Evolutionary conservation across 2,113 vertebrate species (phyloP), one percentile per base, ranked within the genome.

Genomic region (Hippocampus barbouri): DNA sequence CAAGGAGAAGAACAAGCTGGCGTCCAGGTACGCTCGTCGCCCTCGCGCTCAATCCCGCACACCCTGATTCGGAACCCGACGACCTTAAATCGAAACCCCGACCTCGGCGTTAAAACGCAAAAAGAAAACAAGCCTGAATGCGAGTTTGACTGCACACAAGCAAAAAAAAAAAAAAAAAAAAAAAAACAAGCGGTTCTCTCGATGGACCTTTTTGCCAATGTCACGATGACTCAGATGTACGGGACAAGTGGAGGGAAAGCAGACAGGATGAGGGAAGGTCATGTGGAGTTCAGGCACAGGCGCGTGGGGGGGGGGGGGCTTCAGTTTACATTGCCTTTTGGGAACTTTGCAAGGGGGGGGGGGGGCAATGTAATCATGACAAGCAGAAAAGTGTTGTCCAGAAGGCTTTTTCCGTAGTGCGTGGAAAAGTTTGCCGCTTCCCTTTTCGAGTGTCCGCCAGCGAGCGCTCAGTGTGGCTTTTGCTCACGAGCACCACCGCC

Each of bases 1-100:
- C 27, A 93, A 92, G 68, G 92, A 93, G 86, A 93, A 93, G 79
- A 93, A 93, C 83, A 93, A 93, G 79, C 90, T 93, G 51, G 89
- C 91, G 51, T 92, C 91, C 76, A 91, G 91, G 91, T 92, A 90
- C 8, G 30, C 15, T 38, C 5, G 34, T 6, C 34, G 34, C 34
- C 34, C 34, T 38, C 34, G 34, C 34, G 34, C 34, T 38, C 34
- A 6, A 38, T 38, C 34, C 34, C 34, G 2, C 5, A 1, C 34
- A 38, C 5, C 34, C 34, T 38, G 34, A 38, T 38, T 38, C 5
- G 34, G 34, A 38, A 38, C 41, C 10, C 4, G 41, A 45, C 43
- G 4, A 45, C 12, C 12, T 3, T 3, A 45, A 45, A 12, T 14
- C 14, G 43, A 49, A 49, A 49, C 12, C 47, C 45, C 4, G 14